These are phyloP conservation scores for Oceanodroma tethys DNA, from an alignment of 2,113 vertebrate species.

Conservation along the genomic window DNA sequence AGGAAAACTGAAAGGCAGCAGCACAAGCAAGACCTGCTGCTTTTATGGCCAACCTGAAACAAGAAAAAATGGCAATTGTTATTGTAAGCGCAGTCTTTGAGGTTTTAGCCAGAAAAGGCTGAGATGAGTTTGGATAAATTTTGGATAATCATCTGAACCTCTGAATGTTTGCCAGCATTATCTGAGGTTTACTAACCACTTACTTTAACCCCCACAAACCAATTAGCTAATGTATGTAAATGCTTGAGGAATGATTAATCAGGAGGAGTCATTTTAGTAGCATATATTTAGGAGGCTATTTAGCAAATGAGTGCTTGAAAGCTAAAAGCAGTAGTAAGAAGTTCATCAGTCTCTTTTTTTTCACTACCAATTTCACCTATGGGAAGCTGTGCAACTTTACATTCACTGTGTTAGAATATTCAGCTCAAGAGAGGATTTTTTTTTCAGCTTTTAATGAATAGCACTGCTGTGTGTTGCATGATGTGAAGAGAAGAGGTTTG, in stretches of 20 bases:
- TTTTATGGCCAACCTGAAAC: neutral
- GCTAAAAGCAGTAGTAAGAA: constrained; percentile 40
- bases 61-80: neutral
- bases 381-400: constrained; percentile 44
- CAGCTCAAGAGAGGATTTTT: neutral
- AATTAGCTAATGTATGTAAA: neutral
- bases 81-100: neutral
- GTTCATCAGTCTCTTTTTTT: neutral
- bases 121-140: neutral
- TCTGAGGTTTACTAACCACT: neutral
- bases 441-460: constrained; percentile 67
- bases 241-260: neutral
- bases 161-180: neutral
- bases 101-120: neutral
- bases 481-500: constrained; percentile 51
- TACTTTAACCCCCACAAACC: neutral
- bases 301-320: constrained; percentile 36
- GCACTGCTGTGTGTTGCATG: constrained; percentile 46
- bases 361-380: constrained; percentile 14
- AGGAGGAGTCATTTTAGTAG: neutral
- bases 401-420: constrained; percentile 38
- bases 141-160: neutral
- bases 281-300: neutral
- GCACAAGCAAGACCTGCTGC: fast-evolving
- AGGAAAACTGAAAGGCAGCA: neutral